Percentiles rank a stretch among this genome's conserved stretches.
Conservation (phyloP, 2,888 invertebrate species). For the Asteroscopus sphinx region DNA sequence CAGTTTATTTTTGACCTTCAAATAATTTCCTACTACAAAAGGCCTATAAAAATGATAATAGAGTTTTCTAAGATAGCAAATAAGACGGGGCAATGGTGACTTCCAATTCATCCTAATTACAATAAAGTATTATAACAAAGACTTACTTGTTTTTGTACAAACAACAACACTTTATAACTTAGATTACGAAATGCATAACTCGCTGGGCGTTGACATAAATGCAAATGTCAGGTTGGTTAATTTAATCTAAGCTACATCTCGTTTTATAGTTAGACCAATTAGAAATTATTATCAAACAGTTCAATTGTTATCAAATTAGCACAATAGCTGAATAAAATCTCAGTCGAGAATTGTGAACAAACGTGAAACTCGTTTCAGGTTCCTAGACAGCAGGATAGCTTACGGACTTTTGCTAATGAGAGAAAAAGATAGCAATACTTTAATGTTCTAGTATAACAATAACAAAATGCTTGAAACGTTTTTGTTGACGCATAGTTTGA, state of each 20-base stretch:
- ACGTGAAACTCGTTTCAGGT: constrained; percentile 21
- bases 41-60: constrained; percentile 1
- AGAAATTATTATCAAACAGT: constrained; percentile 56
- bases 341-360: constrained; percentile 35
- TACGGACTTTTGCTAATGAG: not conserved
- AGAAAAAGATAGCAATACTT: constrained; percentile 12
- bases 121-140: constrained; percentile 56
- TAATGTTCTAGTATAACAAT: rapidly evolving
- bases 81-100: constrained; percentile 9
- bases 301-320: constrained; percentile 64
- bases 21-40: constrained; percentile 8
- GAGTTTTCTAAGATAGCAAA: not conserved
- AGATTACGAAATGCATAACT: constrained; percentile 58
- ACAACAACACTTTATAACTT: constrained; percentile 49
- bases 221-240: constrained; percentile 30
- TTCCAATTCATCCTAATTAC: constrained; percentile 17
- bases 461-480: constrained; percentile 37
- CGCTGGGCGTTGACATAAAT: constrained; percentile 49
- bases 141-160: constrained; percentile 57
- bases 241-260: constrained; percentile 52
- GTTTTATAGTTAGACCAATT: constrained; percentile 48
- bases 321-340: constrained; percentile 56
- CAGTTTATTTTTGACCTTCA: constrained; percentile 35
- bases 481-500: constrained; percentile 51
- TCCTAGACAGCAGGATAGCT: constrained; percentile 35